Base-by-base conservation (phyloP, 2,113 vertebrate genomes). In the Cebidichthys violaceus region DNA sequence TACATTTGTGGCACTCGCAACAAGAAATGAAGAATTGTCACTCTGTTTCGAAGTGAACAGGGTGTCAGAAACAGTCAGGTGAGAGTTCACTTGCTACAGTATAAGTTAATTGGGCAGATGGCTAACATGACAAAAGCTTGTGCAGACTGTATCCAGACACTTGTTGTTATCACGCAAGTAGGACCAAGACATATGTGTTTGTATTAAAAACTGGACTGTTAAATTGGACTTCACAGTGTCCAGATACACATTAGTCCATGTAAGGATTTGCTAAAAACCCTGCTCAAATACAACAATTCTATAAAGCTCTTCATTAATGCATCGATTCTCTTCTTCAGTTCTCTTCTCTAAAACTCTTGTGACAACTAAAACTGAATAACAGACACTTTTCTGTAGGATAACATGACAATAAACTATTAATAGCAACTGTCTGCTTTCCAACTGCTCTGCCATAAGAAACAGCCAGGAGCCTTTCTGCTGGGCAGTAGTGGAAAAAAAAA, bases 401-500 rank as follows among this genome's bases (percentile, higher is more conserved):
- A 33, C 33, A 50, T 18, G 37, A 41, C 6, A 41, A 15, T 70
- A 70, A 43, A 70, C 39, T 22, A 37, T 41, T 31, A 76, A 61
- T 5, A 39, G 33, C 14, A n/a, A 9, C 4, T 41, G 39, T 77
- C 37, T 68, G 37, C 66, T 75, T 52, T 60, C 39, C 4, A 29
- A 18, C 41, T 66, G 64, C 18, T 29, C 59, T 70, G 15, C 47
- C 22, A 54, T 66, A 70, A 70, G 15, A 67, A 24, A 35, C 74
- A 15, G 13, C 20, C 9, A 55, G 41, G 39, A 66, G 37, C 20
- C n/a, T 62, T 54, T 59, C 43, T 43, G 61, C 61, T 33, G 60
- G 22, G 60, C 27, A 47, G 43, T 3, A 17, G 75, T 71, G 82
- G 75, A 76, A 84, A 83, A 73, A 76, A 84, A 83, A 73, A 45